Evolutionary conservation across 2,797 vertebrate species (phyloP), one percentile per base, ranked within the genome.

Genomic region (Platyrinchus mystaceus): DNA sequence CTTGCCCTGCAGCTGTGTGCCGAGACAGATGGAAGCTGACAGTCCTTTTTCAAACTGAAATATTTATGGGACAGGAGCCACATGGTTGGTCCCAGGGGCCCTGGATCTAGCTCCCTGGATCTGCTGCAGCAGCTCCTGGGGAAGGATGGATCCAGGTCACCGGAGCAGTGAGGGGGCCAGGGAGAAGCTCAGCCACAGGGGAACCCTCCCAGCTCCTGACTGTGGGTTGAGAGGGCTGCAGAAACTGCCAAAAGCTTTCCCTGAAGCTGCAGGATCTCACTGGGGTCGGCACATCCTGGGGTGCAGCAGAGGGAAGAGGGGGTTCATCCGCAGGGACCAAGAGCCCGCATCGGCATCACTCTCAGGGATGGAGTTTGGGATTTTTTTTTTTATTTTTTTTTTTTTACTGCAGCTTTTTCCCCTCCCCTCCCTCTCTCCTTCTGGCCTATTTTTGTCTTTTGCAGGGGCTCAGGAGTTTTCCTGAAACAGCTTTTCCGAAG

Each of bases 401-500:
- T 86, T 66, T 74, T 74, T 44, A 67, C 93, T 94, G 95, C 95
- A 94, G 77, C 88, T 95, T 70, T 91, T 46, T 59, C 46, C 27
- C 93, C 87, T 60, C 85, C 82, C 10, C 37, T 76, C 70, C 62
- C 59, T 84, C 76, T 91, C 74, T 91, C 68, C 85, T 95, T 84
- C 93, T 89, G 90, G 86, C 95, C 97, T 97, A 97, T 97, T 97
- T 97, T 96, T 82, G 64, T 96, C 95, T 97, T 88, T 96, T 97
- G 89, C 81, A 82, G 93, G 94, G 95, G 94, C 96, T 95, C 76
- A 7, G 95, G 96, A 97, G 93, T 94, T 96, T 97, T 97, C 96
- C 96, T 89, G 94, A 89, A 97, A 97, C 97, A 97, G 97, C 97
- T 97, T 97, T 97, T 97, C 96, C 24, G 96, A 96, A 95, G 97